Conservation (phyloP, 2,888 invertebrate species). For the Andrena minutula region DNA sequence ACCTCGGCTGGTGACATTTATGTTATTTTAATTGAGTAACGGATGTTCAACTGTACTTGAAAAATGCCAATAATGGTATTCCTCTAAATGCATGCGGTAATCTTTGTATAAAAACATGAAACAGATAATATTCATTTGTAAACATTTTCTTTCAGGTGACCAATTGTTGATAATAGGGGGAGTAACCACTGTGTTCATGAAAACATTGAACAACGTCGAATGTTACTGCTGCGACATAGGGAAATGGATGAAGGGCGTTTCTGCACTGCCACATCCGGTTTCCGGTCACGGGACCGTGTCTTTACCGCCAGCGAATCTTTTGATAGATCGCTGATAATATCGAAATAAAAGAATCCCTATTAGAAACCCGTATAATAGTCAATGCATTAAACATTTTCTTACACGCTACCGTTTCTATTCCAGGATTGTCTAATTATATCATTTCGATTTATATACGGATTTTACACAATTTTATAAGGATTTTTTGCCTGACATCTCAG, state of each 20-base stretch:
- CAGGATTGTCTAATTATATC: conserved; percentile 14
- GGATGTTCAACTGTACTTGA: neutral
- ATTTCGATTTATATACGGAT: neutral
- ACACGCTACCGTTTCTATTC: conserved; percentile 3
- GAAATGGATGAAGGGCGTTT: conserved; percentile 88
- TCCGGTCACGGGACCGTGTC: conserved; percentile 87
- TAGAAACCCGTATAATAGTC: neutral
- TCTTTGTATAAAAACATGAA: too few species aligned
- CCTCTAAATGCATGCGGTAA: too few species aligned
- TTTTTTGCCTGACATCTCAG: neutral
- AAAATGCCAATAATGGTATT: neutral
- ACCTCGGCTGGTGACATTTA: too few species aligned
- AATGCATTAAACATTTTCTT: conserved; percentile 15
- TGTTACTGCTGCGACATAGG: conserved; percentile 88
- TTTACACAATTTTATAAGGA: conserved; percentile 22
- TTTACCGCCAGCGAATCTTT: conserved; percentile 84
- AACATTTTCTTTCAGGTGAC: conserved; percentile 69
- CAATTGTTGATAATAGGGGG: conserved; percentile 89
- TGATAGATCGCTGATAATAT: conserved; percentile 48
- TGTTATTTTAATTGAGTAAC: neutral
- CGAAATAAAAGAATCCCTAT: conserved; percentile 25
- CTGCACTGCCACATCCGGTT: conserved; percentile 88
- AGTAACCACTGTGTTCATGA: conserved; percentile 88
- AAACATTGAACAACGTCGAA: conserved; percentile 89
- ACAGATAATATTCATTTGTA: too few species aligned